A percentile compares a stretch with the other conserved stretches of the same genome.
These are phyloP conservation scores for Dione vanillae DNA, from an alignment of 2,888 invertebrate species.

Conservation along the genomic window DNA sequence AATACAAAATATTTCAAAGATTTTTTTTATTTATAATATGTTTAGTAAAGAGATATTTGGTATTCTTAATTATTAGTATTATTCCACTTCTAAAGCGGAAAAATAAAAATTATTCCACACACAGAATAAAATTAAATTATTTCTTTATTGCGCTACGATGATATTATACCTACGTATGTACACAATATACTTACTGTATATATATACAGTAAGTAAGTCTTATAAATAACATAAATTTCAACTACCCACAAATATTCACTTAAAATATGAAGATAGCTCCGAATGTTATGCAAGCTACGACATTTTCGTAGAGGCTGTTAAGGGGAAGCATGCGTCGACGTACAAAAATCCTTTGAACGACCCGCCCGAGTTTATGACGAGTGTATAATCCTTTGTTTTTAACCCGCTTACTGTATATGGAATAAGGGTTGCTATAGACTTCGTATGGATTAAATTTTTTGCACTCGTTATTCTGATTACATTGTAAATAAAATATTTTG, in stretches of 20 bases:
- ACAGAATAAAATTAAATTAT: no score
- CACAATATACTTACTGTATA: no score
- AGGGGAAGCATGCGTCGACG: conserved; percentile 19
- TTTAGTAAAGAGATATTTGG: no score
- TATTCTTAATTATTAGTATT: no score
- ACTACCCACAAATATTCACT: not conserved
- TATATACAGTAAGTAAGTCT: no score
- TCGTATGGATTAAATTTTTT: not conserved
- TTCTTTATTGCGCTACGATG: no score
- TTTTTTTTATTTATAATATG: no score
- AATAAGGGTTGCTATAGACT: conserved; percentile 1
- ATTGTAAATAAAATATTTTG: not conserved
- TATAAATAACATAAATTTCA: not conserved
- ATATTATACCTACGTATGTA: no score
- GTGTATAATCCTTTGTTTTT: conserved; percentile 26
- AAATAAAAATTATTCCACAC: no score
- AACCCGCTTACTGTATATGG: conserved; percentile 25
- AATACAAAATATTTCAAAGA: no score
- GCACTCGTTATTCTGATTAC: not conserved
- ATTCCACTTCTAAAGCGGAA: no score
- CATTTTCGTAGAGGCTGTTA: conserved; percentile 17
- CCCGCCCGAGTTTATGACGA: conserved; percentile 11
- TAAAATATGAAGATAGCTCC: conserved; percentile 4
- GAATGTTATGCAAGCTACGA: conserved; percentile 22
- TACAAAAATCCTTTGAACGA: conserved; percentile 32